A percentile compares a stretch with the other conserved stretches of the same genome.
Evolutionary conservation across 1,140 invertebrate species (phyloP).

Genomic region (Lineus longissimus): DNA sequence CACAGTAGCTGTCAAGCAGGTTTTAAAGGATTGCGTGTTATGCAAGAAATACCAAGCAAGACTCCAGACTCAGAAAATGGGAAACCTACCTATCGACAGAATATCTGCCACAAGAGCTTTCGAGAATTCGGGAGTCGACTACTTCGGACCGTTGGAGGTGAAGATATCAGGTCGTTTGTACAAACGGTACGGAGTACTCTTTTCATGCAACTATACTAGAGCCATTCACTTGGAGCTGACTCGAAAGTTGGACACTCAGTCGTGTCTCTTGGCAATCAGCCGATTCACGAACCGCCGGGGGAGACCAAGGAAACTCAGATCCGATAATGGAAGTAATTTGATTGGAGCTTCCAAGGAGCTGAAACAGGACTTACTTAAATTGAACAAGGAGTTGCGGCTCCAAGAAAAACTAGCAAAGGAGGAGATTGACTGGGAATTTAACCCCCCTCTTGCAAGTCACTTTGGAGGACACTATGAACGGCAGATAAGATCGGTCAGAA

Average conservation of each 20-base stretch:
- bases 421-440: not conserved
- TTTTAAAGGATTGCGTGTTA: not conserved
- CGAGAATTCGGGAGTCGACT: constrained; percentile 2
- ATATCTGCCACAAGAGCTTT: not conserved
- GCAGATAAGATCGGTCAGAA: not conserved
- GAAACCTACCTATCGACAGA: not conserved
- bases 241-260: constrained; percentile 2
- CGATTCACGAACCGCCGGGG: not conserved
- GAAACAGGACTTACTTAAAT: not conserved
- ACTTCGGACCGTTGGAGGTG: not conserved
- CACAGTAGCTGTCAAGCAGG: not conserved
- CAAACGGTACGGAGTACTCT: not conserved
- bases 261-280: not conserved
- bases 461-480: not conserved
- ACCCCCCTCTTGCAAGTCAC: not conserved
- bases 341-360: not conserved
- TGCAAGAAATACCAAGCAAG: constrained; percentile 4
- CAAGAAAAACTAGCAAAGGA: not conserved
- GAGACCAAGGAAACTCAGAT: not conserved
- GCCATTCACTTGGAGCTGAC: not conserved
- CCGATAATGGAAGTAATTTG: not conserved
- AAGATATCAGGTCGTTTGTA: not conserved
- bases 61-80: not conserved
- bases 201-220: constrained; percentile 6
- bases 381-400: not conserved